Evolutionary conservation across 2,113 vertebrate genomes (phyloP).

Genomic region (Dicaeum eximium): DNA sequence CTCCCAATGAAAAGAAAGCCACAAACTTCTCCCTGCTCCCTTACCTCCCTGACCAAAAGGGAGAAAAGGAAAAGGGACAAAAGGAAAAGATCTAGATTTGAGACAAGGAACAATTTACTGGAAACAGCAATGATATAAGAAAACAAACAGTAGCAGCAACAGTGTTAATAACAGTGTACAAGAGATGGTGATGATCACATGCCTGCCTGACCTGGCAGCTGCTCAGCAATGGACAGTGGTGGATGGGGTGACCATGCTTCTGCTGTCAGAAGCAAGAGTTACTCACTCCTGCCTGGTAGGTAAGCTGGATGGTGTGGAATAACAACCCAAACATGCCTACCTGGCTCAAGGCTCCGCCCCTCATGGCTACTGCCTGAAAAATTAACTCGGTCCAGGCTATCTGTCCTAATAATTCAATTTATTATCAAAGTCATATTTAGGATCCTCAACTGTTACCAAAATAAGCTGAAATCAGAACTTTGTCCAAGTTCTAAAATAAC

Average conservation of each 20-base stretch:
- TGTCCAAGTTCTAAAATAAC: not conserved
- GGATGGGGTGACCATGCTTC: accelerated
- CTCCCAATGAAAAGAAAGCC: not conserved
- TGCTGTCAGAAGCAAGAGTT: not conserved
- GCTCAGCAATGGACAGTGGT: accelerated
- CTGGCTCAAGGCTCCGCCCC: not conserved
- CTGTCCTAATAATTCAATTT: not conserved
- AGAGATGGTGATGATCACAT: too few relatives aligned
- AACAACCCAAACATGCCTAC: accelerated
- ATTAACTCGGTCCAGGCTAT: too few relatives aligned
- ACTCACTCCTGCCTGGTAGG: not conserved
- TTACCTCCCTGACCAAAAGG: too few relatives aligned
- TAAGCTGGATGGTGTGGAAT: not conserved
- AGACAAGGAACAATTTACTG: not conserved
- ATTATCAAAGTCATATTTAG: not conserved
- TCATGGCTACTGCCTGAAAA: not conserved
- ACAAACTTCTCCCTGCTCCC: not conserved
- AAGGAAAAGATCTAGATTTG: not conserved
- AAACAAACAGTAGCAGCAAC: not conserved
- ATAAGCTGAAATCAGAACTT: not conserved
- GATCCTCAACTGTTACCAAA: not conserved
- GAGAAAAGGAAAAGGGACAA: not conserved
- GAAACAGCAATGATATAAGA: not conserved
- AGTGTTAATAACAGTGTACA: too few relatives aligned
- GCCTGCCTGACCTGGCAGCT: not conserved